These are phyloP conservation scores for Procambarus clarkii DNA, from an alignment of 1,140 invertebrate species.

Conservation along the genomic window DNA sequence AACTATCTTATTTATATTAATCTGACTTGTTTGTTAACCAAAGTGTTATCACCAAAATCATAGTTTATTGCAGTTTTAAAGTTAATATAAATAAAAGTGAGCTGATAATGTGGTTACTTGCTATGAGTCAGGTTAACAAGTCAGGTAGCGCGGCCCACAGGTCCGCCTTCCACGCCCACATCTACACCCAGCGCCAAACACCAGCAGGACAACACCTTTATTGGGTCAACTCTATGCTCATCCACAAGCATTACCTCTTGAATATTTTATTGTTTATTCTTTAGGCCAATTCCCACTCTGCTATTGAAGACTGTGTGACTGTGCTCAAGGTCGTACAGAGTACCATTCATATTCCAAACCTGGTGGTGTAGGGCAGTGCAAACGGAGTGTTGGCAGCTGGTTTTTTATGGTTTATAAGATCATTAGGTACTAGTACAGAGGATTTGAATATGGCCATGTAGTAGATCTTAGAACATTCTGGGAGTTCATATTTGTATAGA, in stretches of 20 bases:
- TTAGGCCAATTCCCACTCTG: background rate
- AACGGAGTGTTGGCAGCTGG: constrained; percentile 1
- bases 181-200: constrained; percentile 51
- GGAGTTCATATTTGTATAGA: background rate
- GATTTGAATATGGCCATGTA: background rate
- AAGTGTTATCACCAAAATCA: constrained; percentile 51
- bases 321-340: background rate
- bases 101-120: constrained; percentile 30
- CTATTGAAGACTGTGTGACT: background rate
- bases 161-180: constrained; percentile 27
- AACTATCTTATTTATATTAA: constrained; percentile 27
- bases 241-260: constrained; percentile 12
- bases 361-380: background rate
- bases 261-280: constrained; percentile 19
- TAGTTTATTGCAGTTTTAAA: constrained; percentile 49
- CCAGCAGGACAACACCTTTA: constrained; percentile 46
- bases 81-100: background rate
- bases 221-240: constrained; percentile 36
- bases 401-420: constrained; percentile 7
- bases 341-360: background rate
- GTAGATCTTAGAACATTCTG: background rate
- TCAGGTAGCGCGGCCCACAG: constrained; percentile 23
- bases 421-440: background rate
- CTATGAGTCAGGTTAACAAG: constrained; percentile 28
- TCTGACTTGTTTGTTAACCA: constrained; percentile 49